Conservation (phyloP, 2,888 invertebrate genomes). For the Ochropleura leucogaster region DNA sequence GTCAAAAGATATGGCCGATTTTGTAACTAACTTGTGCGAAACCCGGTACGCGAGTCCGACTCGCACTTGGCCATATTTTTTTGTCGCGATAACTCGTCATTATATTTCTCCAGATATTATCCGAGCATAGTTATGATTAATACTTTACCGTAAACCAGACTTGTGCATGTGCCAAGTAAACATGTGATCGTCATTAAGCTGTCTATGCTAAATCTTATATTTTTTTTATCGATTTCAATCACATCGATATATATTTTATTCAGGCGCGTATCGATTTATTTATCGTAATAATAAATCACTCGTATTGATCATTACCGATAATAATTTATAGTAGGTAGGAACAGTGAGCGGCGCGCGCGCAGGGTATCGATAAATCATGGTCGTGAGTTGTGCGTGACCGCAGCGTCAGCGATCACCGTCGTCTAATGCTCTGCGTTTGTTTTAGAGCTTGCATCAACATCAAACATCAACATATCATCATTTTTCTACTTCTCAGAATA, state of each 20-base stretch:
- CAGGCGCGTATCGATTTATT: conserved; percentile 83
- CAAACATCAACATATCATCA: conserved; percentile 36
- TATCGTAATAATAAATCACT: conserved; percentile 87
- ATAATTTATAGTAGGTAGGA: conserved; percentile 86
- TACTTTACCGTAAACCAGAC: conserved; percentile 1
- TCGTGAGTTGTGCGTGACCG: conserved; percentile 63
- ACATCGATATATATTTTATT: conserved; percentile 74
- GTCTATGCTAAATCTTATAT: conserved; percentile 65
- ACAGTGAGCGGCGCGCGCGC: conserved; percentile 71
- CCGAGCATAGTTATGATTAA: conserved; percentile 5
- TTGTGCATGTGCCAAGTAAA: conserved; percentile 19
- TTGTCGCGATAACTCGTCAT: no score
- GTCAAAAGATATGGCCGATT: no score
- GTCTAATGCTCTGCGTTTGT: conserved; percentile 64
- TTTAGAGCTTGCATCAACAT: conserved; percentile 53
- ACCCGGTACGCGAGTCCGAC: no score
- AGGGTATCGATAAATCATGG: conserved; percentile 76
- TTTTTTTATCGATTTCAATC: conserved; percentile 71
- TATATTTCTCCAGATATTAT: not conserved
- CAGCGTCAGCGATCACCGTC: conserved; percentile 59
- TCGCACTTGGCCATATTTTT: no score
- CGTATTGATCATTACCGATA: conserved; percentile 86
- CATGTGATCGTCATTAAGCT: conserved; percentile 61
- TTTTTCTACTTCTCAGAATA: conserved; percentile 47
- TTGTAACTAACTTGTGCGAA: no score